Percentiles rank a stretch among this genome's conserved stretches.
phyloP scores from a whole-genome alignment of 2,113 vertebrate genomes.

The cattle (Bos taurus) region ARS-UCD2.0 NC_037331.1:9153501-9154000 shows the following conservation, averaged over 20 bases:
- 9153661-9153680: background rate
- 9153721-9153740: background rate
- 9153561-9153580: constrained; percentile 20
- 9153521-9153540: constrained; percentile 23
- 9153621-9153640: constrained; percentile 4
- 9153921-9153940: background rate
- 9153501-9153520: background rate
- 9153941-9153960: background rate
- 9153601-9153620: constrained; percentile 30
- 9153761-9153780: background rate
- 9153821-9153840: background rate
- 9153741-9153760: background rate
- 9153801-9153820: constrained; percentile 32
- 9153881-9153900: background rate
- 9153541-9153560: background rate
- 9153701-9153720: background rate
- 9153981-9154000: background rate
- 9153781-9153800: background rate
- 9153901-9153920: background rate
- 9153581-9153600: constrained; percentile 20
- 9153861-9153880: background rate
- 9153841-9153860: background rate
- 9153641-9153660: background rate
- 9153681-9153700: constrained; percentile 18
- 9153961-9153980: background rate